A percentile compares a stretch with the other conserved stretches of the same genome.
Conservation (phyloP, 2,888 invertebrate genomes). For the Merodon equestris region DNA sequence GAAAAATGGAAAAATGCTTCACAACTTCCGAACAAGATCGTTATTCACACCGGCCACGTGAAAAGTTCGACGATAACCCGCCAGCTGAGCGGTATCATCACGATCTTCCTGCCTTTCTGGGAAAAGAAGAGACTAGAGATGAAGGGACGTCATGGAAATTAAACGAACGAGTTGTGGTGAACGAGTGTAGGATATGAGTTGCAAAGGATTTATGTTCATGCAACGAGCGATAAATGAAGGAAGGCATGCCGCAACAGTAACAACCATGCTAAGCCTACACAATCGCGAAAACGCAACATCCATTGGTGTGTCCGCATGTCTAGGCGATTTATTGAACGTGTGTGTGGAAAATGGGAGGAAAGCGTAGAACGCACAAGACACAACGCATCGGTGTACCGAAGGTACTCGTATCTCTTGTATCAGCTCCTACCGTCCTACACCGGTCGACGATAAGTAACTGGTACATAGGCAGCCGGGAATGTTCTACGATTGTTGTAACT, state of each 20-base stretch:
- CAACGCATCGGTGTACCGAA: background rate
- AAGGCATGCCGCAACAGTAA: slow-evolving; percentile 1
- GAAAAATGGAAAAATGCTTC: slow-evolving; percentile 34
- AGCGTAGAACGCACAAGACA: slow-evolving; percentile 20
- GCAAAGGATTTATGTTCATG: slow-evolving; percentile 50
- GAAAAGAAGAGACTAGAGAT: slow-evolving; percentile 9
- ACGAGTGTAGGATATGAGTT: slow-evolving; percentile 54
- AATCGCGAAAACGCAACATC: background rate
- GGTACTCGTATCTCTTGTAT: slow-evolving; percentile 29
- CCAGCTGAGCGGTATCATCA: slow-evolving; percentile 47
- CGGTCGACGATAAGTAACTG: slow-evolving; percentile 3
- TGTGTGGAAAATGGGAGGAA: slow-evolving; percentile 22
- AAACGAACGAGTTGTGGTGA: slow-evolving; percentile 5
- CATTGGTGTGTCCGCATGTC: slow-evolving; percentile 21
- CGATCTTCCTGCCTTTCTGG: slow-evolving; percentile 50
- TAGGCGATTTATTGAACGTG: slow-evolving; percentile 37
- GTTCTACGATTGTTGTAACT: slow-evolving; percentile 4
- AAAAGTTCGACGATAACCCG: slow-evolving; percentile 18
- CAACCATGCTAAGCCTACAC: slow-evolving; percentile 42
- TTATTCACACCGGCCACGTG: slow-evolving; percentile 56
- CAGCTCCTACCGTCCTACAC: slow-evolving; percentile 54
- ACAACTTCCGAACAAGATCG: slow-evolving; percentile 59
- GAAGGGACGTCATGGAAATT: slow-evolving; percentile 14
- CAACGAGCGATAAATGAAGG: slow-evolving; percentile 27
- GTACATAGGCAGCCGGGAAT: slow-evolving; percentile 22